phyloP scores from a whole-genome alignment of 2,888 invertebrate genomes.

The Phengaris arion region DNA sequence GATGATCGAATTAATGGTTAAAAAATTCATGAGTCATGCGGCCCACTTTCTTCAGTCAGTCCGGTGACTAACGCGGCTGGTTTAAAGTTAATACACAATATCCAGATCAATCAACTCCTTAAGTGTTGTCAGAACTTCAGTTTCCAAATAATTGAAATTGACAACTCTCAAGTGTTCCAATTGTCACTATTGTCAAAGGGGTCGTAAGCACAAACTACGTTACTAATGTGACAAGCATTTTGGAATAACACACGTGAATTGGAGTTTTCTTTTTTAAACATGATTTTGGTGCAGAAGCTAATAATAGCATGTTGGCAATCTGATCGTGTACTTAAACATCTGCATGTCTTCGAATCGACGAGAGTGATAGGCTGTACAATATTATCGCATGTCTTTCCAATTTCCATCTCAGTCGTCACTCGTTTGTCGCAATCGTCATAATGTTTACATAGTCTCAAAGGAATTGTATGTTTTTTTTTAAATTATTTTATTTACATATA shows the following conservation, averaged over 20 bases:
- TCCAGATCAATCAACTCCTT: background rate
- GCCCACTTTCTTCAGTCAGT: conserved; percentile 12
- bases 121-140: background rate
- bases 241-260: no score
- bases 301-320: background rate
- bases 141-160: conserved; percentile 10
- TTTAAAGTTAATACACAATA: conserved; percentile 9
- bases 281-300: background rate
- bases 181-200: background rate
- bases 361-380: background rate
- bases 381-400: background rate
- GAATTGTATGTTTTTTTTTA: background rate
- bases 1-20: conserved; percentile 3
- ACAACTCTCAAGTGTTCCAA: background rate
- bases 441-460: background rate
- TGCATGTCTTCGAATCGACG: background rate
- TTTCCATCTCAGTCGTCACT: background rate
- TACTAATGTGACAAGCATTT: no score
- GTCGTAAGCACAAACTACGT: background rate
- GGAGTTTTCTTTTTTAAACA: no score
- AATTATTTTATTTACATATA: background rate
- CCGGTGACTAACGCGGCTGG: conserved; percentile 1
- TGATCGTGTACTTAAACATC: background rate
- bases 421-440: background rate
- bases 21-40: background rate